Conservation (phyloP, 2,888 invertebrate genomes). For the Geophilus truncorum region DNA sequence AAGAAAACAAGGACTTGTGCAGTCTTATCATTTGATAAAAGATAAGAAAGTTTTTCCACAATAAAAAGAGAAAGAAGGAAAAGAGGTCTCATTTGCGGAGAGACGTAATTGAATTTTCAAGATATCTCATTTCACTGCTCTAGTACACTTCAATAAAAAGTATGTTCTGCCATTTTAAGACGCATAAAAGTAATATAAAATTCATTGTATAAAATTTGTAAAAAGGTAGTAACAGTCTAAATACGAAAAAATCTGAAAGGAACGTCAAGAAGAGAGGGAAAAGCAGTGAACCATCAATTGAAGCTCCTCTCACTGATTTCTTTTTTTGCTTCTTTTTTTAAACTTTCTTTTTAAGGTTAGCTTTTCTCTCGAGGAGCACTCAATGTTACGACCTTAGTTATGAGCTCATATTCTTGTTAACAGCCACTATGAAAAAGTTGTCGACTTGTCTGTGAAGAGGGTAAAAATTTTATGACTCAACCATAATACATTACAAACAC, state of each 20-base stretch:
- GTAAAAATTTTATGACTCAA: slow-evolving; percentile 18
- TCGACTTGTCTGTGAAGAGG: slow-evolving; percentile 19
- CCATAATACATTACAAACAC: slow-evolving; percentile 6
- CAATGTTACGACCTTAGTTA: slow-evolving; percentile 27
- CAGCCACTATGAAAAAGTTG: slow-evolving; percentile 15
- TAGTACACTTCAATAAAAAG: not conserved
- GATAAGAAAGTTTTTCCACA: not conserved
- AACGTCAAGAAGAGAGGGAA: not conserved
- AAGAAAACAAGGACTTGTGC: not conserved
- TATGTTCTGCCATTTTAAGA: not conserved
- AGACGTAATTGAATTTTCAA: slow-evolving; percentile 12
- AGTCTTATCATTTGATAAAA: not conserved
- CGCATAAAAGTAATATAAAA: slow-evolving; percentile 14
- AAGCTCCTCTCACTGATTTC: not conserved
- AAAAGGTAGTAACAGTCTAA: not conserved
- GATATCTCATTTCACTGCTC: not conserved
- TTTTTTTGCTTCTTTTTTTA: not conserved
- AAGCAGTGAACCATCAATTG: not conserved
- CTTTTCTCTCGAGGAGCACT: not conserved
- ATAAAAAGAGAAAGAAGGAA: not conserved
- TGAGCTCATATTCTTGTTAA: slow-evolving; percentile 25
- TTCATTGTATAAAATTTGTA: not conserved
- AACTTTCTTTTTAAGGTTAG: not conserved
- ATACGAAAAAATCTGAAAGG: not conserved
- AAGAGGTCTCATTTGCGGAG: not conserved